Conservation (phyloP, 2,888 invertebrate species). For the Brachypalpus laphriformis region DNA sequence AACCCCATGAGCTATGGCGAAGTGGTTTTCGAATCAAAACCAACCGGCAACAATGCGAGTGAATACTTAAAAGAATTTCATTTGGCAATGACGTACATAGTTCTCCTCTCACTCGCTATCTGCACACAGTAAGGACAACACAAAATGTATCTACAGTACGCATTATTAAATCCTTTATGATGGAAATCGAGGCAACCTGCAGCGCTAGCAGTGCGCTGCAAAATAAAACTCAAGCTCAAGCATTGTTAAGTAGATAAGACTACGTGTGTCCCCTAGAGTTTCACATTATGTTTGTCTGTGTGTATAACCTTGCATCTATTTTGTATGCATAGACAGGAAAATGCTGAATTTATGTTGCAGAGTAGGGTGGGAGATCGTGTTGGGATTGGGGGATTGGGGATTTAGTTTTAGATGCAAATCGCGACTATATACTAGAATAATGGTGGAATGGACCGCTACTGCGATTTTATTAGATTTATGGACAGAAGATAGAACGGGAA, state of each 20-base stretch:
- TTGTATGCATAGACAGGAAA: constrained; percentile 69
- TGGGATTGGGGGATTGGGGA: constrained; percentile 1
- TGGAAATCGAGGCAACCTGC: constrained; percentile 62
- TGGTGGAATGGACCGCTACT: constrained; percentile 1
- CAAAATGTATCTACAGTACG: constrained; percentile 27
- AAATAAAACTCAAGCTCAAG: constrained; percentile 50
- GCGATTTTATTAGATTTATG: constrained; percentile 60
- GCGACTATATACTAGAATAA: constrained; percentile 20
- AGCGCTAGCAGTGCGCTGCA: constrained; percentile 29
- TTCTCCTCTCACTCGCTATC: not conserved
- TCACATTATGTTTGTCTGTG: not conserved
- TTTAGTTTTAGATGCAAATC: constrained; percentile 63
- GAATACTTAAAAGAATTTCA: constrained; percentile 38
- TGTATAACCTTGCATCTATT: constrained; percentile 19
- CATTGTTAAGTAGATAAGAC: constrained; percentile 55
- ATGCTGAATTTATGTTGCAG: constrained; percentile 56
- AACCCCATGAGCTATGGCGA: constrained; percentile 42
- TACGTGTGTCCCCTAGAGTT: constrained; percentile 20
- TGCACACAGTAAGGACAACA: constrained; percentile 50
- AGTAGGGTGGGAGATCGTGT: not conserved
- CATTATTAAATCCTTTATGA: constrained; percentile 68
- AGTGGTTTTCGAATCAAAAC: constrained; percentile 52
- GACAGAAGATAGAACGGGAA: constrained; percentile 1
- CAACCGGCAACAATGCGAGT: constrained; percentile 27
- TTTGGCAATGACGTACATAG: constrained; percentile 39